These are phyloP conservation scores for Aricia artaxerxes DNA, from an alignment of 2,888 invertebrate genomes.

Conservation along the genomic window DNA sequence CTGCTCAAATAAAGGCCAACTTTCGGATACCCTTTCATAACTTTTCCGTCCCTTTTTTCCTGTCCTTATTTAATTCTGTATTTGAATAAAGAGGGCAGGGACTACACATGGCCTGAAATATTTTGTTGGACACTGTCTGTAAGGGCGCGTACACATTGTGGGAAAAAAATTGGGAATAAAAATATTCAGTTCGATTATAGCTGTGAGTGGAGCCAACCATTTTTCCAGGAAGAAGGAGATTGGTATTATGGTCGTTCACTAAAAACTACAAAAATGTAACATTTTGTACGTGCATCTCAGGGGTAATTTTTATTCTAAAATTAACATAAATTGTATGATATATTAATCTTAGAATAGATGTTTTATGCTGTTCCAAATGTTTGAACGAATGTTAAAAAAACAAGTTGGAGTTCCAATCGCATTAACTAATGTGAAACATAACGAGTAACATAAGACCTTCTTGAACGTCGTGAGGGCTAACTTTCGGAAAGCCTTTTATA, in stretches of 20 bases:
- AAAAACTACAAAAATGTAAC: too few relatives aligned
- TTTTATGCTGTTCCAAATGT: constrained; percentile 1
- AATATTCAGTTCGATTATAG: too few relatives aligned
- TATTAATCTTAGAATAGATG: not conserved
- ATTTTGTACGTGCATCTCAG: too few relatives aligned
- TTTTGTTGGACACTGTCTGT: not conserved
- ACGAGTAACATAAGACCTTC: constrained; percentile 64
- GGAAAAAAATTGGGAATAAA: not conserved
- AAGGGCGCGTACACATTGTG: not conserved
- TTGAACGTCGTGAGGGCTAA: constrained; percentile 49
- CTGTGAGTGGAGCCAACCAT: too few relatives aligned
- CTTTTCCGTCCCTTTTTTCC: constrained; percentile 28
- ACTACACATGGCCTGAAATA: constrained; percentile 10
- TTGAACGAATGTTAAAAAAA: not conserved
- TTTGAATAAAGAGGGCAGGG: constrained; percentile 6
- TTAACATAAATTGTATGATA: too few relatives aligned
- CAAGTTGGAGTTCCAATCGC: not conserved
- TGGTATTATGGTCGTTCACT: too few relatives aligned
- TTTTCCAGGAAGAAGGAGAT: too few relatives aligned
- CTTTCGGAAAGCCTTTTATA: constrained; percentile 70
- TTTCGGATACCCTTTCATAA: constrained; percentile 29
- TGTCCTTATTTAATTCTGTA: constrained; percentile 27
- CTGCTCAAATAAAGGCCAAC: constrained; percentile 56
- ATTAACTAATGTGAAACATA: not conserved
- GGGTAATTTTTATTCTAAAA: too few relatives aligned